Evolutionary conservation across 53 echinoderm and acorn worm species (phyloP).

Genomic region (Crossaster papposus): DNA sequence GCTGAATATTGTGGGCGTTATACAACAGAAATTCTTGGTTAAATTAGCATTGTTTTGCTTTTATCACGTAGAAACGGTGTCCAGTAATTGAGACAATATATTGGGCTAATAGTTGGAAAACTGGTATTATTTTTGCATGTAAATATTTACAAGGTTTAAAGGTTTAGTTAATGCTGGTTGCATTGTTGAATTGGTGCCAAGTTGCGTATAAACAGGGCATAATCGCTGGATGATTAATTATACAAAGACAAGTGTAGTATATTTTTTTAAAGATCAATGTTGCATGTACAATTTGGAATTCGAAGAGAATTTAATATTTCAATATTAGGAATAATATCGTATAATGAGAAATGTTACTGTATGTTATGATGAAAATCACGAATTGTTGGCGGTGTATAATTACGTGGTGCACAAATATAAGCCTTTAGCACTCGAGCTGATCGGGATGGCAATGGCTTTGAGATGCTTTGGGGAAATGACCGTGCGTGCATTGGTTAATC

Average conservation of each 20-base stretch:
- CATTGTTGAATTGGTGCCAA: not conserved
- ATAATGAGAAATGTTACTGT: not conserved
- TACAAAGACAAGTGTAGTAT: not conserved
- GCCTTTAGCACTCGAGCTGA: too few relatives aligned
- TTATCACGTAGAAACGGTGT: too few relatives aligned
- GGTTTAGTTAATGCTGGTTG: not conserved
- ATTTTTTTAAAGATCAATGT: not conserved
- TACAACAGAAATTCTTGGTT: too few relatives aligned
- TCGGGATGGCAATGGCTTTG: not conserved
- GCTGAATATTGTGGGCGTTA: too few relatives aligned
- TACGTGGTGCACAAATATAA: not conserved
- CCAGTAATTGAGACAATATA: too few relatives aligned
- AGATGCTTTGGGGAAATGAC: not conserved
- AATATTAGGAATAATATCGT: not conserved
- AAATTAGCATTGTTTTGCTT: too few relatives aligned
- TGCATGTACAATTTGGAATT: slow-evolving; percentile 12
- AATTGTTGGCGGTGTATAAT: too few relatives aligned
- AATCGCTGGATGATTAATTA: not conserved
- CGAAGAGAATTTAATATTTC: not conserved
- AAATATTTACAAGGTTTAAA: not conserved
- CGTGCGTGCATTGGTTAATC: too few relatives aligned
- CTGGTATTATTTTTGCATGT: too few relatives aligned
- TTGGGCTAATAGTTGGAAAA: too few relatives aligned
- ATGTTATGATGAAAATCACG: not conserved
- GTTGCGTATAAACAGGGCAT: not conserved